Conservation (phyloP, 2,888 invertebrate genomes). For the Mylabris sibirica region DNA sequence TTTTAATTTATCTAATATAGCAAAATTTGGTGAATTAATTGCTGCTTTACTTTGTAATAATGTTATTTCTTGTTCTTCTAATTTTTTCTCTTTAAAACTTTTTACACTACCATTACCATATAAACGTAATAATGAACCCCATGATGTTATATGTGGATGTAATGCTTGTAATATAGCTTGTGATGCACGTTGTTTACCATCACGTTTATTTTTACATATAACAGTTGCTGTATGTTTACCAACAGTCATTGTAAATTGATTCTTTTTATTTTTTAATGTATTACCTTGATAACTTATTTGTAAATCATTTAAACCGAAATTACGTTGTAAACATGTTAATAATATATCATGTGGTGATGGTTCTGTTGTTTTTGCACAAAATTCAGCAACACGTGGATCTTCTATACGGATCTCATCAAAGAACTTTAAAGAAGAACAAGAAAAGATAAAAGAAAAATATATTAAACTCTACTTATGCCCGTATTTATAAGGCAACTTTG, state of each 20-base stretch:
- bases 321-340: slow-evolving; percentile 88
- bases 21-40: slow-evolving; percentile 89
- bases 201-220: slow-evolving; percentile 93
- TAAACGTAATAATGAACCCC: slow-evolving; percentile 92
- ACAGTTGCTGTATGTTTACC: slow-evolving; percentile 92
- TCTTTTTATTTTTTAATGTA: slow-evolving; percentile 87
- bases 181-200: slow-evolving; percentile 95
- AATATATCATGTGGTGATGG: slow-evolving; percentile 94
- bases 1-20: slow-evolving; percentile 84
- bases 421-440: slow-evolving; percentile 64
- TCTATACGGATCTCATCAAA: slow-evolving; percentile 93
- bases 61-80: slow-evolving; percentile 92
- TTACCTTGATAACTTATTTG: slow-evolving; percentile 84
- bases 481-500: too few relatives aligned
- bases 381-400: slow-evolving; percentile 92
- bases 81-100: slow-evolving; percentile 90
- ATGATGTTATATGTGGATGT: slow-evolving; percentile 93
- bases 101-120: slow-evolving; percentile 93
- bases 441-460: too few relatives aligned
- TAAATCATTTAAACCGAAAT: slow-evolving; percentile 90
- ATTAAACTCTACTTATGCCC: too few relatives aligned
- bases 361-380: slow-evolving; percentile 96
- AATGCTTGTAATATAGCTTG: slow-evolving; percentile 91
- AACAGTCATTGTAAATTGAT: slow-evolving; percentile 93
- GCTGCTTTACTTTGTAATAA: slow-evolving; percentile 87